Conservation (phyloP, 2,888 invertebrate genomes). For the Andricus curvator region DNA sequence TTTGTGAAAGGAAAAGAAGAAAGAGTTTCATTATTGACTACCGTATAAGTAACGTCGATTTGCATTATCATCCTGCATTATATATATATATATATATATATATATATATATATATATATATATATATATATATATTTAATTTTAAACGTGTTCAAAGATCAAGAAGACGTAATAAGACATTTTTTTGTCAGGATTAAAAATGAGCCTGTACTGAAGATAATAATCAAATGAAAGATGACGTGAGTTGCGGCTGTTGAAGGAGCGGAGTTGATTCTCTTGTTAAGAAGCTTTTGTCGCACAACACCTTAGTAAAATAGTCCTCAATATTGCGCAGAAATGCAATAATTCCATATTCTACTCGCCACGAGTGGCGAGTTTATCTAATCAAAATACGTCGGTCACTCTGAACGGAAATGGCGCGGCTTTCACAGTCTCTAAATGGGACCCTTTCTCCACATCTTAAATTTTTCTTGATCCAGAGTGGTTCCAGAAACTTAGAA, state of each 20-base stretch:
- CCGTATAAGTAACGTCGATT: not conserved
- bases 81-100: not conserved
- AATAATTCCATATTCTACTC: slow-evolving; percentile 61
- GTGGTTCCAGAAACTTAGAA: not conserved
- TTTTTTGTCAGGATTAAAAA: not conserved
- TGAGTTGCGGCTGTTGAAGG: slow-evolving; percentile 7
- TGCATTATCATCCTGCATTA: not conserved
- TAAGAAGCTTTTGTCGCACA: not conserved
- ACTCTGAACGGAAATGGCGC: slow-evolving; percentile 71
- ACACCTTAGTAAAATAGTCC: slow-evolving; percentile 6
- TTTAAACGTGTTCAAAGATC: not conserved
- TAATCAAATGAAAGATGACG: slow-evolving; percentile 25
- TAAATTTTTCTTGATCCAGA: not conserved
- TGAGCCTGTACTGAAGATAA: not conserved
- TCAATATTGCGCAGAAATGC: slow-evolving; percentile 18
- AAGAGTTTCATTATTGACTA: not conserved
- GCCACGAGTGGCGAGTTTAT: slow-evolving; percentile 61
- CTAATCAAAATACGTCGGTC: slow-evolving; percentile 68
- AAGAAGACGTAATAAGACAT: not conserved
- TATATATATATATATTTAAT: no score
- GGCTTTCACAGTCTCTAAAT: slow-evolving; percentile 60
- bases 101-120: no score
- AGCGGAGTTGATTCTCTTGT: not conserved
- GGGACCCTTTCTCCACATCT: slow-evolving; percentile 57
- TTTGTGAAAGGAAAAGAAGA: not conserved